Conservation (phyloP, 2,113 vertebrate species). For the Dromiciops gliroides region DNA sequence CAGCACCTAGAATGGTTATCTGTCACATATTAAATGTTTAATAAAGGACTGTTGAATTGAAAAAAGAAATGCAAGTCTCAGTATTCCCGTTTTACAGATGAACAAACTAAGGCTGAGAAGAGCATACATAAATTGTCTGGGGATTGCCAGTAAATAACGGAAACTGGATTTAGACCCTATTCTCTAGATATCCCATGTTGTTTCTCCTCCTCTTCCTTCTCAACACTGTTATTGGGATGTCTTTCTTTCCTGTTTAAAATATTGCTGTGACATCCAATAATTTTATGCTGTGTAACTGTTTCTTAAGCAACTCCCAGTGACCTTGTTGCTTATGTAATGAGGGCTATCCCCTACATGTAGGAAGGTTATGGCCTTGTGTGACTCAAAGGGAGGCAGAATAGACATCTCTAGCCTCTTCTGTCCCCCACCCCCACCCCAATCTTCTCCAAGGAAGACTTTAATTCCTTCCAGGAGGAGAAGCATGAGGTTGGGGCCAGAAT, state of each 20-base stretch:
- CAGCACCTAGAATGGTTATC: not conserved
- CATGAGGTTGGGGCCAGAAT: too few species aligned
- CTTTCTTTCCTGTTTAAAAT: not conserved
- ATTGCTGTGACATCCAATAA: not conserved
- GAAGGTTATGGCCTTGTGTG: too few species aligned
- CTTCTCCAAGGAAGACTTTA: too few species aligned
- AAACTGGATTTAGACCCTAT: not conserved
- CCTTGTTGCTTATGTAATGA: too few species aligned
- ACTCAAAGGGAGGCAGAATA: too few species aligned
- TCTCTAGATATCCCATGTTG: not conserved
- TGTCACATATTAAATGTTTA: not conserved
- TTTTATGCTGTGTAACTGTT: too few species aligned
- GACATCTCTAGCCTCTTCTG: too few species aligned
- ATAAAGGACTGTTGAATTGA: not conserved
- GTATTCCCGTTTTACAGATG: not conserved
- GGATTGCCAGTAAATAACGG: not conserved
- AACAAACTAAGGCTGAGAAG: not conserved
- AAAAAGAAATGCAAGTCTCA: not conserved
- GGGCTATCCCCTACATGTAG: too few species aligned
- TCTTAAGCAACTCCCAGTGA: too few species aligned
- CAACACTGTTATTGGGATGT: not conserved
- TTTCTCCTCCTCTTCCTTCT: not conserved
- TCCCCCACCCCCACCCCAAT: fast-evolving
- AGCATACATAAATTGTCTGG: not conserved
- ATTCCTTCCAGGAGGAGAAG: too few species aligned